A percentile compares a stretch with the other conserved stretches of the same genome.
Evolutionary conservation across 2,797 vertebrate genomes (phyloP).

Genomic region (Myripristis murdjan): DNA sequence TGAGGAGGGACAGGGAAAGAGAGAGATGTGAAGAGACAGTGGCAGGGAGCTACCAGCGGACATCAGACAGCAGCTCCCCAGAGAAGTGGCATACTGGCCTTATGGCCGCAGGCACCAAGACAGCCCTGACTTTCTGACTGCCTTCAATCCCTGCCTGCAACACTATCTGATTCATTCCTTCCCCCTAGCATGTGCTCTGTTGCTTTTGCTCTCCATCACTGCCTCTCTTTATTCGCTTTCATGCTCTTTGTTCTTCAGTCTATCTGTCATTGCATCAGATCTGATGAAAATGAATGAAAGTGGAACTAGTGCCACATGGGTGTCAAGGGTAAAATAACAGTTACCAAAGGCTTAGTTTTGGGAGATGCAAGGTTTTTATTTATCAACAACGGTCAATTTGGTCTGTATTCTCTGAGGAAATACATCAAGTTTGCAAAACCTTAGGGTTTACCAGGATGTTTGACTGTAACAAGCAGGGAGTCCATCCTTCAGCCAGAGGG

Average conservation of each 20-base stretch:
- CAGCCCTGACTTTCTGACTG: slow-evolving; percentile 25
- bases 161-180: slow-evolving; percentile 1
- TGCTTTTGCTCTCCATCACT: not conserved
- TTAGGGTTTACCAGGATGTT: not conserved
- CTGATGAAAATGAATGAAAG: slow-evolving; percentile 14
- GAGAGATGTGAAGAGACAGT: slow-evolving; percentile 59
- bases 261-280: not conserved
- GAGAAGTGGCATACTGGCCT: slow-evolving; percentile 47
- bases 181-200: not conserved
- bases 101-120: slow-evolving; percentile 24
- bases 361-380: not conserved
- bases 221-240: slow-evolving; percentile 1
- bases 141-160: slow-evolving; percentile 25
- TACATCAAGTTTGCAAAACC: no score
- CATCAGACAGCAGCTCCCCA: slow-evolving; percentile 54
- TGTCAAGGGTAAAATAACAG: not conserved
- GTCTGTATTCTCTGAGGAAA: slow-evolving; percentile 6
- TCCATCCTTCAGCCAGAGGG: not conserved
- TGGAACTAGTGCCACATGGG: not conserved
- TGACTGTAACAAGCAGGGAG: slow-evolving; percentile 8
- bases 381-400: not conserved
- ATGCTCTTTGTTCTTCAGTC: not conserved
- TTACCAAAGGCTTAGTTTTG: not conserved
- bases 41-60: slow-evolving; percentile 40
- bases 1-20: slow-evolving; percentile 30